Conservation (phyloP, 2,888 invertebrate species). For the Miltochrista miniata region DNA sequence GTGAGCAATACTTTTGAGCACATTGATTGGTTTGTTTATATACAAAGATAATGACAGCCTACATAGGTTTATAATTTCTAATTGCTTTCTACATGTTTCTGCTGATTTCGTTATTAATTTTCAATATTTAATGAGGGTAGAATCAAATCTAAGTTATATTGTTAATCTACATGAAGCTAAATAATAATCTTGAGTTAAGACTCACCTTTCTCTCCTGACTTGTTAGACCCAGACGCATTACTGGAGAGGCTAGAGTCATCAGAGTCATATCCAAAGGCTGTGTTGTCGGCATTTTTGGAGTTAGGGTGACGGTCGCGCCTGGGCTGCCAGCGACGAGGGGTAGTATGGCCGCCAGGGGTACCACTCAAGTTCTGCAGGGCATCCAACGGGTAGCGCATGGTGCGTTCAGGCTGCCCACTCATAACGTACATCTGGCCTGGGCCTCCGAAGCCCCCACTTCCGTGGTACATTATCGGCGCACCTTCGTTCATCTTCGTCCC, state of each 20-base stretch:
- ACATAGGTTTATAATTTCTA: neutral
- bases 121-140: neutral
- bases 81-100: neutral
- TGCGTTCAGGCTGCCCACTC: constrained; percentile 56
- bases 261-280: constrained; percentile 75
- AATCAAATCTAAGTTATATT: neutral
- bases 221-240: constrained; percentile 76
- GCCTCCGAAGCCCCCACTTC: constrained; percentile 59
- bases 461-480: constrained; percentile 70
- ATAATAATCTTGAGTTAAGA: neutral
- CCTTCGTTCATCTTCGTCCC: constrained; percentile 68
- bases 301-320: constrained; percentile 56
- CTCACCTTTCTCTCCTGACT: constrained; percentile 73
- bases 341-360: constrained; percentile 44
- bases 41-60: neutral
- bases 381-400: constrained; percentile 62
- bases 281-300: constrained; percentile 51
- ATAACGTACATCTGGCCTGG: constrained; percentile 62
- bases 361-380: constrained; percentile 54
- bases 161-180: no score
- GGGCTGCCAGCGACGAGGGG: constrained; percentile 58
- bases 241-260: constrained; percentile 80
- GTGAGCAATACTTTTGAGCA: neutral
- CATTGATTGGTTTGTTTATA: neutral
- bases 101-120: neutral